These are phyloP conservation scores for Hemibagrus wyckioides DNA, from an alignment of 2,113 vertebrate genomes.

Conservation along the genomic window DNA sequence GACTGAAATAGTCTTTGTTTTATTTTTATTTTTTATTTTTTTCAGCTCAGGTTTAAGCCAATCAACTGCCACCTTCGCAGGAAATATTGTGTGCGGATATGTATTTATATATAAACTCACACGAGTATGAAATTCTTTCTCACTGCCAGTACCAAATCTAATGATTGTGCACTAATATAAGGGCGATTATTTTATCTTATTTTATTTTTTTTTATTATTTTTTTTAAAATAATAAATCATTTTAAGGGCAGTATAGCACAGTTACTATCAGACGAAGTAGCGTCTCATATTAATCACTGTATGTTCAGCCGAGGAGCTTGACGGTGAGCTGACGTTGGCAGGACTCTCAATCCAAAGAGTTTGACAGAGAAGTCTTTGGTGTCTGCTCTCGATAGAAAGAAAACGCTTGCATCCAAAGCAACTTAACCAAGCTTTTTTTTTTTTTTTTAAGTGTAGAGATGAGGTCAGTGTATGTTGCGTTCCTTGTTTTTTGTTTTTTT, in stretches of 20 bases:
- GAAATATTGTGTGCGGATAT: slow-evolving; percentile 6
- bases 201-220: too few species aligned
- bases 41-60: slow-evolving; percentile 54
- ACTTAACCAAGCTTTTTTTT: background rate
- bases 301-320: background rate
- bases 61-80: slow-evolving; percentile 44
- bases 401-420: slow-evolving; percentile 5
- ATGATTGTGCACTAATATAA: slow-evolving; percentile 6
- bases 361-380: background rate
- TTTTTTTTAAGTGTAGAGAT: background rate
- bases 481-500: background rate
- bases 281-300: background rate
- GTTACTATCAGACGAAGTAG: background rate
- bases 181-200: too few species aligned
- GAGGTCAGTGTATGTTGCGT: background rate
- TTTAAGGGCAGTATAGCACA: background rate
- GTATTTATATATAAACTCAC: background rate
- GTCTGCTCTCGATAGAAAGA: background rate
- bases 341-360: slow-evolving; percentile 28
- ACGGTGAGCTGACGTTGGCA: background rate
- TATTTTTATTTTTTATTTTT: slow-evolving; percentile 23
- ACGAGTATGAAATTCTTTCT: slow-evolving; percentile 32
- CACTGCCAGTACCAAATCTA: slow-evolving; percentile 42
- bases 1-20: background rate
- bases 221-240: too few species aligned